Evolutionary conservation across 2,113 vertebrate genomes (phyloP).

Genomic region (Tachysurus fulvidraco): DNA sequence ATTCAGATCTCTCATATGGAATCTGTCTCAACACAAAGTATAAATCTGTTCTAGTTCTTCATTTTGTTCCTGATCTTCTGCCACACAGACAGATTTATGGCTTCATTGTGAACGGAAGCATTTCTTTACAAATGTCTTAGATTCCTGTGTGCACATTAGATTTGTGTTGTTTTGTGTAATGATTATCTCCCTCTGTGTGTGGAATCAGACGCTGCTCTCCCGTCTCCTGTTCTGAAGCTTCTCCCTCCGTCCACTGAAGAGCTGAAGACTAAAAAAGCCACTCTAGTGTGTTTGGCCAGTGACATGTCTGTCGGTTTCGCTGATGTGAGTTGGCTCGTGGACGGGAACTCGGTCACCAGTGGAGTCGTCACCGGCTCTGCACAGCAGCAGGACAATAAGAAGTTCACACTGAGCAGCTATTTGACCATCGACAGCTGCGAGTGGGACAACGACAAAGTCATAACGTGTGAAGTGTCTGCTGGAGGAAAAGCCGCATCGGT

Average conservation of each 20-base stretch:
- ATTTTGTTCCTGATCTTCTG: background rate
- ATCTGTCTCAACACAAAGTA: background rate
- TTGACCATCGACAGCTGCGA: background rate
- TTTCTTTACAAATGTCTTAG: background rate
- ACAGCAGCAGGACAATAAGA: conserved; percentile 48
- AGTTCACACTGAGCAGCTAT: conserved; percentile 12
- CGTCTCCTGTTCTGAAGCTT: conserved; percentile 64
- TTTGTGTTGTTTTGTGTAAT: background rate
- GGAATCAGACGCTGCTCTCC: conserved; percentile 56
- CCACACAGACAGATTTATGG: background rate
- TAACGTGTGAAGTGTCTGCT: background rate
- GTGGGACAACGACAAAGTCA: background rate
- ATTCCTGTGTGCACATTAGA: background rate
- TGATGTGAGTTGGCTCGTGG: conserved; percentile 39
- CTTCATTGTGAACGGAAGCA: background rate
- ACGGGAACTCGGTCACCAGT: conserved; percentile 52
- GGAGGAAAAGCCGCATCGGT: too few species aligned
- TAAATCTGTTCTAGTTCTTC: background rate
- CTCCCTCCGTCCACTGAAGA: conserved; percentile 66
- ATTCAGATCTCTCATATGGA: background rate
- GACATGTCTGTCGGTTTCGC: conserved; percentile 52
- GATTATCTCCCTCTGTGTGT: conserved; percentile 7
- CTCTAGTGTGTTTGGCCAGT: conserved; percentile 63
- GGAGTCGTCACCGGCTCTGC: conserved; percentile 63
- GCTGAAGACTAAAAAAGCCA: conserved; percentile 58